phyloP scores from a whole-genome alignment of 2,113 vertebrate species.

The Heptranchias perlo region DNA sequence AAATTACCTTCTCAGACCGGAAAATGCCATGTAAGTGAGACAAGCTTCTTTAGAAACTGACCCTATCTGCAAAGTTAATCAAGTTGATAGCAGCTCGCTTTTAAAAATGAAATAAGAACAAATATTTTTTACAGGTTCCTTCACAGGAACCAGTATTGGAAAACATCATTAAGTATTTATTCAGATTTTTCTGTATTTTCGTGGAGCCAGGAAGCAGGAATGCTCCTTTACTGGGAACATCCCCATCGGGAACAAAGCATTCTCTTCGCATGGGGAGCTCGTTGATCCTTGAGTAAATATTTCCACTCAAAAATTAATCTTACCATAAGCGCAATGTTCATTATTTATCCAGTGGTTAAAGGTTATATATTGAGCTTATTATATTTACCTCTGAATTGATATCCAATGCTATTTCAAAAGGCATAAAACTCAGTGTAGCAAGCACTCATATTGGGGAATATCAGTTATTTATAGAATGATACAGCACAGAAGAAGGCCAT shows the following conservation, averaged over 20 bases:
- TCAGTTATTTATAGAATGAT: no score
- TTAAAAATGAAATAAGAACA: not conserved
- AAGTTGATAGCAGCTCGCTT: not conserved
- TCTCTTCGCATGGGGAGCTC: not conserved
- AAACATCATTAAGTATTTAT: not conserved
- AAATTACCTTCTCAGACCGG: not conserved
- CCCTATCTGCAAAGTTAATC: not conserved
- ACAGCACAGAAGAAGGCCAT: no score
- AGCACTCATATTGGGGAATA: not conserved
- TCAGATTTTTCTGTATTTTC: not conserved
- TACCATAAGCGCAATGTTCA: not conserved
- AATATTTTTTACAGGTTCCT: not conserved
- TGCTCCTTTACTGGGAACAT: not conserved
- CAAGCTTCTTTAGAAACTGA: not conserved
- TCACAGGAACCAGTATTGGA: not conserved
- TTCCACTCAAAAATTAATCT: not conserved
- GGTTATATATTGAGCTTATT: not conserved
- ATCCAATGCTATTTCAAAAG: not conserved
- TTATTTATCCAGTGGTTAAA: not conserved
- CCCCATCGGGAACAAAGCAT: not conserved
- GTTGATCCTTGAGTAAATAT: not conserved
- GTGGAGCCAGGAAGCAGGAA: not conserved
- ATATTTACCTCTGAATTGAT: not conserved
- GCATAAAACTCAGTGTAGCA: not conserved
- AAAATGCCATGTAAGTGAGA: not conserved